A percentile compares a stretch with the other conserved stretches of the same genome.
These are phyloP conservation scores for Percopsis transmontana DNA, from an alignment of 2,113 vertebrate species.

Conservation along the genomic window DNA sequence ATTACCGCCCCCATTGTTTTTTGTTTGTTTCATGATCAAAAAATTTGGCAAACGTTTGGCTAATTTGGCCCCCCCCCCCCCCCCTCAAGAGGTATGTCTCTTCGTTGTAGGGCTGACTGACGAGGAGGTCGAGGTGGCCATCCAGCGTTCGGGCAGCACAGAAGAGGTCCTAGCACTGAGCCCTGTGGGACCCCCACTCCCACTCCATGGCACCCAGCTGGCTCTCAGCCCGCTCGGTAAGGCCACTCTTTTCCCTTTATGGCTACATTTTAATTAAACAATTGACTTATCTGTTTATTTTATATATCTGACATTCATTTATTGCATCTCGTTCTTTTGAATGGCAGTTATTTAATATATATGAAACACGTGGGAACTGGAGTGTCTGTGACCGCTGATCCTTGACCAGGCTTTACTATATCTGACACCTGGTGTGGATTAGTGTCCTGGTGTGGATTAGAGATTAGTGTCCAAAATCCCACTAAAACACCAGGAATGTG, in stretches of 20 bases:
- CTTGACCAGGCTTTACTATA: too few species aligned
- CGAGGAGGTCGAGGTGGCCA: conserved; percentile 92
- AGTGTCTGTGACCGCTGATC: too few species aligned
- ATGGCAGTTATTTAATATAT: too few species aligned
- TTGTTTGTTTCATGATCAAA: too few species aligned
- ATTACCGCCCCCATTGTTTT: too few species aligned
- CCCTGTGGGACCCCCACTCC: conserved; percentile 64
- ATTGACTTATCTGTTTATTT: too few species aligned
- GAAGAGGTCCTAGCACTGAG: conserved; percentile 79
- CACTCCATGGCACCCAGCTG: conserved; percentile 76
- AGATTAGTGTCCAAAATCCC: conserved; percentile 35
- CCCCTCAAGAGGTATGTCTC: conserved; percentile 32
- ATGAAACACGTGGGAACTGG: too few species aligned
- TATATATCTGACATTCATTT: too few species aligned
- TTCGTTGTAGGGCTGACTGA: conserved; percentile 88
- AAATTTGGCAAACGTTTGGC: too few species aligned
- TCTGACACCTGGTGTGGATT: background rate
- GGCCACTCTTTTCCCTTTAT: conserved; percentile 50
- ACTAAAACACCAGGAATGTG: conserved; percentile 30
- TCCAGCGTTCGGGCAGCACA: conserved; percentile 87
- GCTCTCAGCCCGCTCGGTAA: conserved; percentile 81
- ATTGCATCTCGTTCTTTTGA: too few species aligned
- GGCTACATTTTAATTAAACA: too few species aligned
- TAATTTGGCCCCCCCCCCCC: conserved; percentile 30
- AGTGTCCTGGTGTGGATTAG: conserved; percentile 27